Evolutionary conservation across 2,888 invertebrate genomes (phyloP), one percentile per base, ranked within the genome.

Genomic region (Gymnosoma rotundatum): DNA sequence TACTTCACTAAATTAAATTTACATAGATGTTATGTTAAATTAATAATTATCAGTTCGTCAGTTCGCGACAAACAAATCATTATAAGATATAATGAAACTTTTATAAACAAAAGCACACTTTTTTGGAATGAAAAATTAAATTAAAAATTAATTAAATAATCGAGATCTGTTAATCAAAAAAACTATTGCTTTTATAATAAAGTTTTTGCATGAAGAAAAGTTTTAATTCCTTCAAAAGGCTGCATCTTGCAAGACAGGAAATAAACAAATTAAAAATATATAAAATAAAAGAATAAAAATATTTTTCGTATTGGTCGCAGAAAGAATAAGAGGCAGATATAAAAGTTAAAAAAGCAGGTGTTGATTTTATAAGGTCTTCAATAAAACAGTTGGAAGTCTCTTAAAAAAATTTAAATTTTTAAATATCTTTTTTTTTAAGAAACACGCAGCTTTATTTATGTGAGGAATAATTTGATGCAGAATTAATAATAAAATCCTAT

Each of bases 321-420:
- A 67, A 69, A 5, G 20, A 54, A 66, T 32, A 66, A 45, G 60
- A 32, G 21, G 18, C 32, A 61, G 63, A 50, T 75, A 73, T 56
- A 50, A 45, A 78, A 74, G 48, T 52, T 64, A 69, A 74, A 78
- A 78, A 76, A 64, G 78, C 84, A 84, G 84, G 84, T 84, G 84
- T 81, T 73, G 69, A 64, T 38, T 56, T 80, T 32, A n/a, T 54
- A 56, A n/a, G n/a, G 16, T 38, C 50, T 81, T 42, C 42, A 81
- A 36, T 66, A 36, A 66, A 75, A 63, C 67, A 74, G 80, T 56
- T 67, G 67, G 42, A 73, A 48, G n/a, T n/a, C 25, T 18, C 32
- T 21, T 20, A 52, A 50, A 36, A 32, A 54, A 70, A 36, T 45
- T 21, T 20, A 50, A 78, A 54, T 48, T 32, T 56, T 14, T 14